Conservation (phyloP, 2,113 vertebrate species). For the Chunga burmeisteri region DNA sequence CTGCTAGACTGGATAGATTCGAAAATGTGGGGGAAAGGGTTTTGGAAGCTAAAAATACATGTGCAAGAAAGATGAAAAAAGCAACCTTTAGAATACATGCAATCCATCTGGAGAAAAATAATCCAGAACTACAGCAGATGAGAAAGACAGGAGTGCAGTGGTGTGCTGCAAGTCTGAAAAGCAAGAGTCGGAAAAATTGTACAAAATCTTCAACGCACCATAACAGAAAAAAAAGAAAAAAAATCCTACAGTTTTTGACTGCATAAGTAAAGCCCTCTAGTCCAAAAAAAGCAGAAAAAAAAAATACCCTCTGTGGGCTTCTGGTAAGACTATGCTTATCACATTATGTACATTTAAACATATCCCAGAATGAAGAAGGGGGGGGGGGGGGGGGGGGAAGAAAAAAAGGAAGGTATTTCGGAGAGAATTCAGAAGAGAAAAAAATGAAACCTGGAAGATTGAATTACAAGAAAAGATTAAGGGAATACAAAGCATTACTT, state of each 20-base stretch:
- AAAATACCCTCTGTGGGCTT: background rate
- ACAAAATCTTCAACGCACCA: background rate
- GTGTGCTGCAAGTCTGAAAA: slow-evolving; percentile 31
- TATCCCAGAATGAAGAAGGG: background rate
- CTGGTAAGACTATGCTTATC: slow-evolving; percentile 13
- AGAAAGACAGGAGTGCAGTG: slow-evolving; percentile 39
- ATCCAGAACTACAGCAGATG: slow-evolving; percentile 37
- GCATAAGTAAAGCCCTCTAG: background rate
- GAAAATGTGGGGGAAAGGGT: background rate
- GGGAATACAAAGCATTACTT: slow-evolving; percentile 47
- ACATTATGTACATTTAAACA: background rate
- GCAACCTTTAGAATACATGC: slow-evolving; percentile 47
- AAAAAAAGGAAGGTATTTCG: background rate
- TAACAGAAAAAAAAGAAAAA: background rate
- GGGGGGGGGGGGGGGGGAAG: accelerated
- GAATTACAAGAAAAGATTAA: slow-evolving; percentile 47
- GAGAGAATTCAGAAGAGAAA: background rate
- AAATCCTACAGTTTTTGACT: background rate
- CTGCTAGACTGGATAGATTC: slow-evolving; percentile 30
- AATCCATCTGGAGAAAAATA: slow-evolving; percentile 62
- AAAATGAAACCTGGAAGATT: background rate
- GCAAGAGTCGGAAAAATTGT: background rate
- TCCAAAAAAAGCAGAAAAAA: background rate
- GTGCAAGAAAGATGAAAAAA: slow-evolving; percentile 47
- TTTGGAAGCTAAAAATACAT: slow-evolving; percentile 54